Evolutionary conservation across 1,140 invertebrate genomes (phyloP).

Genomic region (Heliconius himera): DNA sequence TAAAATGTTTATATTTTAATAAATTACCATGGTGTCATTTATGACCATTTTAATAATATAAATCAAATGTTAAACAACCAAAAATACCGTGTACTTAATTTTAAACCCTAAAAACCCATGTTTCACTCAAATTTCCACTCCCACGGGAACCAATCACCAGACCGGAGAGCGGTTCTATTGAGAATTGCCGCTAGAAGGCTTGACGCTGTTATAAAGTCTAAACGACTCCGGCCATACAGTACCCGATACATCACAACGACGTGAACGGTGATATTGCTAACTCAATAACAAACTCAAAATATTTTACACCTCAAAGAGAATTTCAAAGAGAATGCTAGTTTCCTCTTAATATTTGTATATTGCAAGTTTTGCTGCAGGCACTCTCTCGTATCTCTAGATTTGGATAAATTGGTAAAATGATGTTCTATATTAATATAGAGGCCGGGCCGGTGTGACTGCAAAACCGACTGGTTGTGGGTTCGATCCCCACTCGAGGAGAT

Average conservation of each 20-base stretch:
- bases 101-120: background rate
- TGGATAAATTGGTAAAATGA: background rate
- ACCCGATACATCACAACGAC: background rate
- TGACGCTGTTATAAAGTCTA: conserved; percentile 2
- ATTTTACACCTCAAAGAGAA: background rate
- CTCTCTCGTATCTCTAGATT: background rate
- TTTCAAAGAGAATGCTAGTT: background rate
- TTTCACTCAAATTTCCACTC: background rate
- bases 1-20: too few species aligned
- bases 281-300: conserved; percentile 1
- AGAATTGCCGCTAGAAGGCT: background rate
- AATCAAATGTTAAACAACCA: too few species aligned
- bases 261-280: background rate
- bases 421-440: background rate
- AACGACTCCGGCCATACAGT: background rate
- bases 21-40: too few species aligned
- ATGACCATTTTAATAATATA: too few species aligned
- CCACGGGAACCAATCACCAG: background rate
- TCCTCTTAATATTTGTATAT: background rate
- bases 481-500: too few species aligned
- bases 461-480: too few species aligned
- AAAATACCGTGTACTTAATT: background rate
- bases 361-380: background rate
- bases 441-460: too few species aligned
- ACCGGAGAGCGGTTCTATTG: background rate